phyloP scores from a whole-genome alignment of 2,113 vertebrate species.

The Tachysurus vachellii region DNA sequence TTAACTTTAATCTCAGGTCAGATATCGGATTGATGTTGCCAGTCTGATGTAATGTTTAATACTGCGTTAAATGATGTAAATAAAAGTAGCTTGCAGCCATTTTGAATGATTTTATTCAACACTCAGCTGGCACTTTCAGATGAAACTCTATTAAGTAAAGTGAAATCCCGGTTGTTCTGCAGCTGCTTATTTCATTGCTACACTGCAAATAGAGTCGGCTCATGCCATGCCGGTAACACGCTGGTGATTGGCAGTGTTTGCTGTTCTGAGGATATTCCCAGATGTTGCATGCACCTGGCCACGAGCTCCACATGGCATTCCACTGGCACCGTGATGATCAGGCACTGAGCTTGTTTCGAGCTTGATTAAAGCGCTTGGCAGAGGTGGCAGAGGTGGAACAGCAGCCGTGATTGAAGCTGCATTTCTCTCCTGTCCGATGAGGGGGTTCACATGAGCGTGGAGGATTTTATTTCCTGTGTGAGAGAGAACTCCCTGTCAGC shows the following conservation, averaged over 20 bases:
- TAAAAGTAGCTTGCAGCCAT: neutral
- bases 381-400: slow-evolving; percentile 37
- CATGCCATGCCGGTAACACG: neutral
- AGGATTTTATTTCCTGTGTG: neutral
- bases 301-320: neutral
- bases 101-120: neutral
- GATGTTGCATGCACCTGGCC: slow-evolving; percentile 28
- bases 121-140: neutral
- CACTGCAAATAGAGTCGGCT: neutral
- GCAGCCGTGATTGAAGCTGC: slow-evolving; percentile 38
- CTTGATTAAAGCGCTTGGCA: slow-evolving; percentile 48
- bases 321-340: slow-evolving; percentile 20
- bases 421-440: neutral
- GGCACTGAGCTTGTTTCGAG: slow-evolving; percentile 21
- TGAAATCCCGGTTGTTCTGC: neutral
- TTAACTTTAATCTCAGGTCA: too few relatives aligned
- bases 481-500: slow-evolving; percentile 24
- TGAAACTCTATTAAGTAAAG: neutral
- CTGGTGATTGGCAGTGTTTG: slow-evolving; percentile 10
- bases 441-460: slow-evolving; percentile 8
- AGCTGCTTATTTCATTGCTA: neutral
- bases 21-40: neutral
- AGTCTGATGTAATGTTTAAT: neutral
- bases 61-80: neutral
- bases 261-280: slow-evolving; percentile 34